Evolutionary conservation across 1,140 invertebrate species (phyloP).

Genomic region (Aphelenchoides fujianensis): DNA sequence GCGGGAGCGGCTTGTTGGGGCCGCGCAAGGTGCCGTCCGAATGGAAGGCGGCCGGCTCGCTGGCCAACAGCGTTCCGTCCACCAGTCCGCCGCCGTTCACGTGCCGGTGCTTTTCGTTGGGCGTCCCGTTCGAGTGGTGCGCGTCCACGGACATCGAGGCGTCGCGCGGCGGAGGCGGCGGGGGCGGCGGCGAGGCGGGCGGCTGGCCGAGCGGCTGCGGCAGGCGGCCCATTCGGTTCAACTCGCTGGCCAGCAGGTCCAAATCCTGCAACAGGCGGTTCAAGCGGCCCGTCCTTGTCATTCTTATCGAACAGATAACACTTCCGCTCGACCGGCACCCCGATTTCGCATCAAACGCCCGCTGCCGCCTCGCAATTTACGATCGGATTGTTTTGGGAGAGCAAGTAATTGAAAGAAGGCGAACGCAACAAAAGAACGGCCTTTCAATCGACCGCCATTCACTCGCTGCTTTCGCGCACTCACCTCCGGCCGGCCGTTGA

Average conservation of each 20-base stretch:
- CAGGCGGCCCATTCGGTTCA: slow-evolving; percentile 50
- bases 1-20: slow-evolving; percentile 84
- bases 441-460: no score
- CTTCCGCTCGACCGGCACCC: no score
- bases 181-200: slow-evolving; percentile 71
- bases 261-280: slow-evolving; percentile 48
- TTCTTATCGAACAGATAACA: no score
- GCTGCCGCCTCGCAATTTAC: no score
- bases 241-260: slow-evolving; percentile 55
- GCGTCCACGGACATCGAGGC: slow-evolving; percentile 60
- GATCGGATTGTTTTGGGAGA: no score
- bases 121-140: slow-evolving; percentile 27
- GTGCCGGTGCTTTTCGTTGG: slow-evolving; percentile 59
- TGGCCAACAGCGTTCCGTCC: slow-evolving; percentile 87
- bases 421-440: no score
- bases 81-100: slow-evolving; percentile 6
- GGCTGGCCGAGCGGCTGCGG: slow-evolving; percentile 51
- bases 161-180: slow-evolving; percentile 73
- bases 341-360: no score
- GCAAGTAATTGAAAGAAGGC: no score
- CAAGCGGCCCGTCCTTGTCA: no score
- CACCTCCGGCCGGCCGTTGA: slow-evolving; percentile 52
- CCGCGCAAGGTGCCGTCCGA: slow-evolving; percentile 49
- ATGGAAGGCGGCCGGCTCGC: slow-evolving; percentile 71
- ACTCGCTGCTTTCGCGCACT: no score